Base-by-base conservation (phyloP, 2,888 invertebrate species). In the Eutolmus rufibarbis region DNA sequence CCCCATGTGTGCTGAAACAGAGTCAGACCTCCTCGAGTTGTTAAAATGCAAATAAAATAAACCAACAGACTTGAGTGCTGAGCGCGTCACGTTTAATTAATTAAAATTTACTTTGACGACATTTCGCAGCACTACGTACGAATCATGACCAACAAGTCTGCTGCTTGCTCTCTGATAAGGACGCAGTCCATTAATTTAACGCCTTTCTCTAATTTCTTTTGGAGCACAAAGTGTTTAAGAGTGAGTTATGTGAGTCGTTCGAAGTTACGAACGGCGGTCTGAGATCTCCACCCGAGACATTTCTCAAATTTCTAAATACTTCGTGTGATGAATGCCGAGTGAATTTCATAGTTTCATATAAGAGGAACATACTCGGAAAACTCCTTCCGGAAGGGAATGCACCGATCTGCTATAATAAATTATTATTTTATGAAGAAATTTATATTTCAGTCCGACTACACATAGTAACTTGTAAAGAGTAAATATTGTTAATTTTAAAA, bases 41-140 rank as follows among this genome's bases (percentile, higher is more conserved):
- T 23, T 78, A 78, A 43, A 43, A 78, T 78, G 19, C 19, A 43
- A 78, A 78, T 78, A 78, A 78, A 78, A 78, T 78, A 40, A 78
- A 78, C 78, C 78, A 37, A 78, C 78, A 14, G 43, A 37, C 40
- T 40, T 78, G 43, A 23, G 43, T 78, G 43, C 40, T 37, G 16
- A 78, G 12, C n/a, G 40, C 77, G 78, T 78, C 78, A 78, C 43
- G 78, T 78, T 78, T 78, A 78, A 23, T 78, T 78, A 78, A 78
- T 78, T 78, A 78, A 78, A 78, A 78, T 78, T 78, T 19, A 78
- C 43, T 78, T 78, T n/a, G 78, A 78, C 66, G 78, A 40, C 37
- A 37, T 78, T 66, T 66, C 12, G 12, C 28, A 66, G 23, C 43
- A 23, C 4, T 78, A 78, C 40, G 23, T 76, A 34, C 37, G 23